Evolutionary conservation across 2,113 vertebrate genomes (phyloP).

Genomic region (Gambusia affinis): DNA sequence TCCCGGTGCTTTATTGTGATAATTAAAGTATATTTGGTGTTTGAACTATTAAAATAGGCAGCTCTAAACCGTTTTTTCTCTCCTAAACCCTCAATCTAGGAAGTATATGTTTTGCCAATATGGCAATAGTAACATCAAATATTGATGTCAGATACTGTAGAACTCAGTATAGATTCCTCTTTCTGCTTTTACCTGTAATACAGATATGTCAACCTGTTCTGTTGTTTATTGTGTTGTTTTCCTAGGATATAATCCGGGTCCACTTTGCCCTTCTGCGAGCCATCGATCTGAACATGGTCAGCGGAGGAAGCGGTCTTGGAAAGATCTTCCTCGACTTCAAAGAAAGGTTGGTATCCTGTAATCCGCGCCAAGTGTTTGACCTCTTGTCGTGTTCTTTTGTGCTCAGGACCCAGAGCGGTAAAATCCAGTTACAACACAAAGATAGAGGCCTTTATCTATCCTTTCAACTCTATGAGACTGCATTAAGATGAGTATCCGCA

Average conservation of each 20-base stretch:
- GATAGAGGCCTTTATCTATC: not conserved
- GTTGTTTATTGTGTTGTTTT: not conserved
- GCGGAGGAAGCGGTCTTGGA: slow-evolving; percentile 87
- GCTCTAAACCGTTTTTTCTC: too few species aligned
- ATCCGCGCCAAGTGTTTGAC: not conserved
- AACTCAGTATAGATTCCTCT: not conserved
- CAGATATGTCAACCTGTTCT: not conserved
- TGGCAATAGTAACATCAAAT: not conserved
- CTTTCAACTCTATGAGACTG: slow-evolving; percentile 7
- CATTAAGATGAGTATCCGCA: slow-evolving; percentile 8
- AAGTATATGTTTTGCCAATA: too few species aligned
- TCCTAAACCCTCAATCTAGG: too few species aligned
- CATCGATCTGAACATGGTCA: slow-evolving; percentile 91
- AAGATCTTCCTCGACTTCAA: slow-evolving; percentile 98
- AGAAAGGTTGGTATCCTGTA: slow-evolving; percentile 84
- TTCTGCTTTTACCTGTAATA: not conserved
- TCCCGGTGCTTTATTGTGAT: too few species aligned
- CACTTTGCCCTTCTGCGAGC: slow-evolving; percentile 90
- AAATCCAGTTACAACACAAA: slow-evolving; percentile 14
- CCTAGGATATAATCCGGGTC: slow-evolving; percentile 92
- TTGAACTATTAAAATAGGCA: too few species aligned
- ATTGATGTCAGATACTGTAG: not conserved
- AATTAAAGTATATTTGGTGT: too few species aligned
- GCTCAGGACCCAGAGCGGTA: not conserved
- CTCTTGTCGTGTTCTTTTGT: not conserved